phyloP scores from a whole-genome alignment of 2,113 vertebrate species.

The Dinomys branickii region DNA sequence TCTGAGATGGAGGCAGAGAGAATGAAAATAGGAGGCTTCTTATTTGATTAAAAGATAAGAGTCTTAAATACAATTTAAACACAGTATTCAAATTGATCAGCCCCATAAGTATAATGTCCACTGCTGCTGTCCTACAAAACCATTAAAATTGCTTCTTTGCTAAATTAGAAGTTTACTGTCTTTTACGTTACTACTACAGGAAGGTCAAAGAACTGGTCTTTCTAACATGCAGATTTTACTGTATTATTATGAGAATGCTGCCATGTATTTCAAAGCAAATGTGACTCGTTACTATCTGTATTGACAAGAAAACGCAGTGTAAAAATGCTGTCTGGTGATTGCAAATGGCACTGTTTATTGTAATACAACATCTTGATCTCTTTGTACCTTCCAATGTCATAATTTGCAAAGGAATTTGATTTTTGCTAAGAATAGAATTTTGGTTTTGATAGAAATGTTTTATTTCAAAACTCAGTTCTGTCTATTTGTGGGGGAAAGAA shows the following conservation, averaged over 20 bases:
- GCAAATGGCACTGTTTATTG: not conserved
- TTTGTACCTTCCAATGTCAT: not conserved
- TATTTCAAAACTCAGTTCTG: slow-evolving; percentile 23
- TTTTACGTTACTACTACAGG: not conserved
- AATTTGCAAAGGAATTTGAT: slow-evolving; percentile 40
- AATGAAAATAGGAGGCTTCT: slow-evolving; percentile 59
- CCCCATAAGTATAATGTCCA: not conserved
- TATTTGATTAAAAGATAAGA: slow-evolving; percentile 47
- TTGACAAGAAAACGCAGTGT: not conserved
- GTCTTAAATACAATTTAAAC: slow-evolving; percentile 44
- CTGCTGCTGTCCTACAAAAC: slow-evolving; percentile 34
- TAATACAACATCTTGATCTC: not conserved
- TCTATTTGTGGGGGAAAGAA: not conserved
- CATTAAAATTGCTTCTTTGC: slow-evolving; percentile 25
- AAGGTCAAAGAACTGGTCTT: slow-evolving; percentile 56
- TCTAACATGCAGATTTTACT: slow-evolving; percentile 17
- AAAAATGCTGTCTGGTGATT: not conserved
- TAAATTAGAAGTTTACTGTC: slow-evolving; percentile 48
- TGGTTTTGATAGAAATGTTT: slow-evolving; percentile 43
- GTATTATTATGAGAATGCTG: not conserved
- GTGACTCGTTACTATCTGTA: not conserved
- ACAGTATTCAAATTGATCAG: slow-evolving; percentile 57
- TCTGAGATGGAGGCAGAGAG: slow-evolving; percentile 50
- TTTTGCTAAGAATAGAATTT: slow-evolving; percentile 45
- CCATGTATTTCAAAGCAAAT: slow-evolving; percentile 52